Evolutionary conservation across 2,113 vertebrate genomes (phyloP), one percentile per base, ranked within the genome.

Genomic region (Indicator maculatus): DNA sequence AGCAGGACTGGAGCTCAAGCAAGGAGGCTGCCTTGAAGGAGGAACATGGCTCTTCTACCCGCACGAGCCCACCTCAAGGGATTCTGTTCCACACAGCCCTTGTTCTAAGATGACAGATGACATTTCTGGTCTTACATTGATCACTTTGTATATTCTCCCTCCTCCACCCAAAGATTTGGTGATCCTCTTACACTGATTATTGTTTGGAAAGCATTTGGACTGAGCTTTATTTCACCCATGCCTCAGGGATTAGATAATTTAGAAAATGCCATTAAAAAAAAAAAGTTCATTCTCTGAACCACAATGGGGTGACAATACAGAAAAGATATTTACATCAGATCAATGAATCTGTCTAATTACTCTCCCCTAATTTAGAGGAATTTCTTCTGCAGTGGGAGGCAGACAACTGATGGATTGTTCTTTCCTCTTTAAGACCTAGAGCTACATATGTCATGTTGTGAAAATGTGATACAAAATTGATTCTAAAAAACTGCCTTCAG

Each of bases 401-500:
- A 88, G 39, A 61, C 73, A 90, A 91, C 77, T 86, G 85, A 79
- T 93, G 44, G 79, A 95, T 88, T 86, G 65, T 94, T 78, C 89
- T 18, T 93, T 65, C n/a, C 20, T 88, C 52, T 78, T 79, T 82
- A 78, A 93, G 80, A 93, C 83, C 86, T 79, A 75, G 59, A 94
- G 90, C 63, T 93, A 88, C 80, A 79, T 88, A 81, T 95, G 86
- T 94, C 93, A 88, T 80, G 74, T 82, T 88, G 86, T 91, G 94
- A 94, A 95, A 96, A 97, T 75, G 69, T 58, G 78, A 82, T 71
- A 87, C 41, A 72, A 93, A 94, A 96, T 87, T 95, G 78, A 93
- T 96, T 95, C 83, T 95, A 50, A 93, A 96, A 96, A 90, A 89
- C 94, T 96, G 74, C 78, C 81, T 89, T 94, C 83, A 70, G 75